Conservation (phyloP, 2,113 vertebrate genomes). For the Cebus imitator region DNA sequence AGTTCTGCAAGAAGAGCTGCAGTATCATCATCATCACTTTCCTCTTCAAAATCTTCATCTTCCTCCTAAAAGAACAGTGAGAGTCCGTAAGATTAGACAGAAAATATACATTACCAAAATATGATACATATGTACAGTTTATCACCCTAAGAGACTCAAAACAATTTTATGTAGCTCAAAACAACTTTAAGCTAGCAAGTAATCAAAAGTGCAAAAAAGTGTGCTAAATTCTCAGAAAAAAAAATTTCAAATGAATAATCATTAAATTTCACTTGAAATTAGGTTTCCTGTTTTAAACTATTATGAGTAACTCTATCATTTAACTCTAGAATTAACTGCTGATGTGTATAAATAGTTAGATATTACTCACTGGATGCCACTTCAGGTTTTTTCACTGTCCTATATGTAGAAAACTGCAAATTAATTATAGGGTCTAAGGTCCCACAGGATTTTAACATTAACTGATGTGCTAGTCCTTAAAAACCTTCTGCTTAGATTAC, state of each 20-base stretch:
- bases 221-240: background rate
- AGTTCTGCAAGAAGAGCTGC: conserved; percentile 97
- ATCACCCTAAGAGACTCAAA: background rate
- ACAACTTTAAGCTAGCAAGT: background rate
- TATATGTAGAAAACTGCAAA: background rate
- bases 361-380: background rate
- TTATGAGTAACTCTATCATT: background rate
- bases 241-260: background rate
- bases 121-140: background rate
- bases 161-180: background rate
- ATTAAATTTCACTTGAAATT: conserved; percentile 11
- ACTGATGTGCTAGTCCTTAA: background rate
- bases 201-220: background rate
- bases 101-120: background rate
- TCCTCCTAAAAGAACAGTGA: conserved; percentile 81
- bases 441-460: background rate
- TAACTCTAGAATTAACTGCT: background rate
- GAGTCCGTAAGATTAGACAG: background rate
- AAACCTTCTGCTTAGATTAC: background rate
- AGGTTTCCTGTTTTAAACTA: conserved; percentile 2
- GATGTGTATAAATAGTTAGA: background rate
- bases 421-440: background rate
- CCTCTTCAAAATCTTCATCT: conserved; percentile 93
- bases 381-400: background rate
- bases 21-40: conserved; percentile 96